Evolutionary conservation across 2,797 vertebrate species (phyloP), one percentile per base, ranked within the genome.

Genomic region (Sparus aurata): DNA sequence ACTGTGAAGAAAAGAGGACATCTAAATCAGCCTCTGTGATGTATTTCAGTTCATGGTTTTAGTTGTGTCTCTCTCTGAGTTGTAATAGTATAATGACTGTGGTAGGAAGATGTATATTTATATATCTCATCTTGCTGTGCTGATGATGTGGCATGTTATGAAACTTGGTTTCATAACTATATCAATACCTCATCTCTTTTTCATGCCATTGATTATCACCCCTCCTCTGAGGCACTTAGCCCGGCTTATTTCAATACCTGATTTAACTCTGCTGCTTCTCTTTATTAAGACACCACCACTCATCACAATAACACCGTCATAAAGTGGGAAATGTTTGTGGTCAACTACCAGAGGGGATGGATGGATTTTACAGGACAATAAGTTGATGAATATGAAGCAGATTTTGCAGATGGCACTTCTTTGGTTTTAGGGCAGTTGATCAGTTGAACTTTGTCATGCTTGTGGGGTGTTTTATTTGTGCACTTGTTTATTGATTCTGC

Each of bases 121-220:
- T 30, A 93, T 93, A 92, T 79, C 91, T 92, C 85, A 90, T 92
- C 85, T 90, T 65, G 82, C 85, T 83, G 78, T 85, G 87, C 79
- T 92, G 90, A 93, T 95, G 93, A 94, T 84, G 89, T 89, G 85
- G 92, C 93, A 91, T 92, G 92, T 95, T 94, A 90, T 92, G 75
- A 93, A 93, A 94, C 92, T 80, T 91, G 87, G 89, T 94, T 95
- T 95, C 90, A 95, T 94, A 91, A 91, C 91, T 93, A 84, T 91
- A 91, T 95, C 94, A 92, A 95, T 95, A 95, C 77, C 92, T 93
- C 93, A 94, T 94, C 92, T 93, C 93, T 93, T 95, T 94, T 92
- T 94, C 92, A 93, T 91, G 89, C 87, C 83, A 81, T 82, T 89
- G 92, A 93, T 83, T 92, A 87, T 85, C 58, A 79, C 75, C 69